Evolutionary conservation across 92 coral and sea anemone genomes (phyloP), one percentile per base, ranked within the genome.

Genomic region (Plumapathes pennacea): DNA sequence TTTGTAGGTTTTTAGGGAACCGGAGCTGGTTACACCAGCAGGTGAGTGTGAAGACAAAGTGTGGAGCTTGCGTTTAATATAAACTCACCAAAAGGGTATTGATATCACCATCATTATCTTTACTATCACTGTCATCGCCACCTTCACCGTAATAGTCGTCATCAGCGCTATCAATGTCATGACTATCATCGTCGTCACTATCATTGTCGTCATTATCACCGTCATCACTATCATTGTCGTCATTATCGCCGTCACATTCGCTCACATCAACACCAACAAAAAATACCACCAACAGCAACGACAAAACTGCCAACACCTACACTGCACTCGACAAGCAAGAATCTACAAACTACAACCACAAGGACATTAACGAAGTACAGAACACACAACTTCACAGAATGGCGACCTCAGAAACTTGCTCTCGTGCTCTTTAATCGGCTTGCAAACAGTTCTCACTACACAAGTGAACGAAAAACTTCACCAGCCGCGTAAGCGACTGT

Each of bases 1-100:
- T 9, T 33, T 52, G 28, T 47, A 74, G 82, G 44, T 82, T 1
- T 60, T 21, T 19, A 41, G 65, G 63, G 90, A 83, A 51, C 90
- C 90, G 20, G 85, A 70, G 11, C 32, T 64, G 2, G 63, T 53
- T 1, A 76, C 57, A 1, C 65, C 67, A 71, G 80, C 73, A 25
- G 71, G 43, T 21, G n/a, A n/a, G n/a, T n/a, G n/a, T n/a, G n/a
- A n/a, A n/a, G n/a, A n/a, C n/a, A n/a, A n/a, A n/a, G n/a, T n/a
- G n/a, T n/a, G n/a, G n/a, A n/a, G n/a, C n/a, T n/a, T n/a, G n/a
- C n/a, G n/a, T n/a, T n/a, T n/a, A n/a, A n/a, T n/a, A n/a, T n/a
- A n/a, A n/a, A n/a, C n/a, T n/a, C n/a, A n/a, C n/a, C n/a, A n/a
- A n/a, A n/a, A n/a, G n/a, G n/a, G n/a, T n/a, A 36, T 8, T n/a